phyloP scores from a whole-genome alignment of 2,113 vertebrate species.

The Apaloderma vittatum region DNA sequence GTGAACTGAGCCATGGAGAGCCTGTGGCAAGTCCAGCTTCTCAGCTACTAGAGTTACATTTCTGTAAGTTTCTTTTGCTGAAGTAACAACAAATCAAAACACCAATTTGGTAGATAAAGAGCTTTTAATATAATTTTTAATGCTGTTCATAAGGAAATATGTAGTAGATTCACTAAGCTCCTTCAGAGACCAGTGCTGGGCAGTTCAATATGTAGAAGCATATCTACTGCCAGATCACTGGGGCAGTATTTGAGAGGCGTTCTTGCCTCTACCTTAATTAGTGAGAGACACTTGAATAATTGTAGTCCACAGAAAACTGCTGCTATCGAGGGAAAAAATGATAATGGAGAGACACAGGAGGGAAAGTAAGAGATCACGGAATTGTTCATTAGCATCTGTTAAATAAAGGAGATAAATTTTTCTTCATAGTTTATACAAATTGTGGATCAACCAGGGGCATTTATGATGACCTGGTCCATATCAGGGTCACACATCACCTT shows the following conservation, averaged over 20 bases:
- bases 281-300: not conserved
- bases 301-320: not conserved
- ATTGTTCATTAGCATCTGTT: not conserved
- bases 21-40: not conserved
- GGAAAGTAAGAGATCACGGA: not conserved
- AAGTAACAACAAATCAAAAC: not conserved
- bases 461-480: rapidly evolving
- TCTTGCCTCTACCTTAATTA: not conserved
- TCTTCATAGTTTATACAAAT: not conserved
- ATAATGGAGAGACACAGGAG: not conserved
- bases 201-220: not conserved
- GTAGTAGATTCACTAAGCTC: not conserved
- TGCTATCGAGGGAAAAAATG: not conserved
- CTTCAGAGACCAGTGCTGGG: not conserved
- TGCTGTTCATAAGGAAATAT: not conserved
- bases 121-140: not conserved
- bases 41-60: not conserved
- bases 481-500: not conserved
- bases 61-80: not conserved
- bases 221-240: too few species aligned
- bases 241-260: not conserved
- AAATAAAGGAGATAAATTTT: not conserved
- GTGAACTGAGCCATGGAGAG: not conserved
- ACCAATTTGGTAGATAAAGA: rapidly evolving
- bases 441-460: not conserved